Conservation (phyloP, 1,140 invertebrate genomes). For the Sycobia sp. region DNA sequence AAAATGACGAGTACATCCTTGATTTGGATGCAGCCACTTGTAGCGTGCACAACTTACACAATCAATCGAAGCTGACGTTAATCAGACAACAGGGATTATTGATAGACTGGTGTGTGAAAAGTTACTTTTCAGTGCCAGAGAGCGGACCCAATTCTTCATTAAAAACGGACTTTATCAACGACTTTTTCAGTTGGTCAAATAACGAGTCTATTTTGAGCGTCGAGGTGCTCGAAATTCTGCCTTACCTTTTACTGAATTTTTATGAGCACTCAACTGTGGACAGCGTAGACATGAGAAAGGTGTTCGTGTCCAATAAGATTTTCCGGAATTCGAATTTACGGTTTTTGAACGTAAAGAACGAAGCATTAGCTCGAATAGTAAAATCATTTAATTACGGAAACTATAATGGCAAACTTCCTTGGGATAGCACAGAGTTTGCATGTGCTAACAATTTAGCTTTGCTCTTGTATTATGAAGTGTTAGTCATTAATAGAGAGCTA, state of each 20-base stretch:
- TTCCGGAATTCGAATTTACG: background rate
- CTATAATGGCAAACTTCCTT: constrained; percentile 15
- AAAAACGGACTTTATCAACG: constrained; percentile 39
- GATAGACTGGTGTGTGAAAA: constrained; percentile 37
- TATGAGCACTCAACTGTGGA: constrained; percentile 47
- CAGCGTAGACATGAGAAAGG: constrained; percentile 39
- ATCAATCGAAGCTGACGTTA: constrained; percentile 46
- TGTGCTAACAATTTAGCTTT: constrained; percentile 45
- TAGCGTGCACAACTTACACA: constrained; percentile 43
- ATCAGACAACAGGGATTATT: constrained; percentile 53
- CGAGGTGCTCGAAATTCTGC: constrained; percentile 39
- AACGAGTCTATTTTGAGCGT: constrained; percentile 14
- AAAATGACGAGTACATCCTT: constrained; percentile 17
- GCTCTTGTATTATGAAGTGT: constrained; percentile 39
- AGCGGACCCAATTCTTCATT: background rate
- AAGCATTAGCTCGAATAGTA: constrained; percentile 31
- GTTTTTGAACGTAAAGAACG: constrained; percentile 28
- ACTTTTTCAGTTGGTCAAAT: constrained; percentile 38
- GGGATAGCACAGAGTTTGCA: constrained; percentile 8
- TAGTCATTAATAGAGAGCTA: constrained; percentile 11
- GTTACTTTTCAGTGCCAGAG: background rate
- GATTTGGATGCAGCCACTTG: constrained; percentile 43
- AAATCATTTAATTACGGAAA: constrained; percentile 33
- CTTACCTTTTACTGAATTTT: constrained; percentile 49
- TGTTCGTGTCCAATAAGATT: constrained; percentile 41